Evolutionary conservation across 2,797 vertebrate genomes (phyloP).

Genomic region (Arnoldichthys spilopterus): DNA sequence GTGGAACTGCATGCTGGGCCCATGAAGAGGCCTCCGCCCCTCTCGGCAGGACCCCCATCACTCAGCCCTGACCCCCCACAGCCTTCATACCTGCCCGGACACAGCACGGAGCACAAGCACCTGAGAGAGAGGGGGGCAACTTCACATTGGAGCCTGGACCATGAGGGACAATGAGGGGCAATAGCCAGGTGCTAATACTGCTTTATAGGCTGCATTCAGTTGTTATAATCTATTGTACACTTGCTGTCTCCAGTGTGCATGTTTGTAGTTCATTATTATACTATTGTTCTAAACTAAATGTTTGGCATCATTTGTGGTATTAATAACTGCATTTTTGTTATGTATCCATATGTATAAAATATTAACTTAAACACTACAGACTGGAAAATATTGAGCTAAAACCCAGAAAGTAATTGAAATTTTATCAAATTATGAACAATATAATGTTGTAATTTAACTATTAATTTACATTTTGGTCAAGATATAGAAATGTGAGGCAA

Average conservation of each 20-base stretch:
- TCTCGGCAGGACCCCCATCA: constrained; percentile 59
- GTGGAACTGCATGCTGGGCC: constrained; percentile 65
- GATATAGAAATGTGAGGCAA: no score
- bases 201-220: constrained; percentile 4
- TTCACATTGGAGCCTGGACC: constrained; percentile 26
- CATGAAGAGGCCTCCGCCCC: constrained; percentile 65
- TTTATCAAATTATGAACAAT: no score
- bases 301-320: no score
- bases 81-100: constrained; percentile 56
- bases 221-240: constrained; percentile 4
- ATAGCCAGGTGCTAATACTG: constrained; percentile 34
- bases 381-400: not conserved
- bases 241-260: not conserved
- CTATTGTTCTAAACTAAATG: not conserved
- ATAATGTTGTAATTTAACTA: no score
- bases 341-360: no score
- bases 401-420: not conserved
- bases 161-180: constrained; percentile 33
- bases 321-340: not conserved
- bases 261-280: not conserved
- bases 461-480: no score
- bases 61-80: constrained; percentile 53
- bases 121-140: constrained; percentile 53
- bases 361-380: not conserved
- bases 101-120: constrained; percentile 53